Conservation (phyloP, 2,797 vertebrate species). For the Gallinago stenura region DNA sequence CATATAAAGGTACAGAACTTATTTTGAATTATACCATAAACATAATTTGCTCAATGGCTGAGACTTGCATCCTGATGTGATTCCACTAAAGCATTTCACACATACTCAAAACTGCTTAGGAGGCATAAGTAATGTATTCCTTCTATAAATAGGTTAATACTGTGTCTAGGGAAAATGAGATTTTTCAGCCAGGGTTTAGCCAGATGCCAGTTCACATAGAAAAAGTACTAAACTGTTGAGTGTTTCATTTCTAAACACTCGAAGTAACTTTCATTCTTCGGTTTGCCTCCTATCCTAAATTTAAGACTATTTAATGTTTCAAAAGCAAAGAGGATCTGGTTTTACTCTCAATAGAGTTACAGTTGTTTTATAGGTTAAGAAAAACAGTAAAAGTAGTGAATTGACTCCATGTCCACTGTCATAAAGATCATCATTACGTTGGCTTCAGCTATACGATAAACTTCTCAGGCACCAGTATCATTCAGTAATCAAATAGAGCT, state of each 20-base stretch:
- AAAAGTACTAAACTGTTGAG: not conserved
- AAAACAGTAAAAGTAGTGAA: not conserved
- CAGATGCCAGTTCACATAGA: not conserved
- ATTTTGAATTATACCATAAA: not conserved
- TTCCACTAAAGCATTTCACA: not conserved
- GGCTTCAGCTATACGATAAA: not conserved
- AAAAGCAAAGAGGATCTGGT: not conserved
- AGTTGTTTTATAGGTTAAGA: not conserved
- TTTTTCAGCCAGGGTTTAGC: not conserved
- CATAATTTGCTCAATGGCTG: not conserved
- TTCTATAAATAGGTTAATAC: not conserved
- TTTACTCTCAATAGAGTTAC: not conserved
- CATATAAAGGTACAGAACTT: not conserved
- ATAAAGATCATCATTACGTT: not conserved
- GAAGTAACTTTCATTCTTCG: not conserved
- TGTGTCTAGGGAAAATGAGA: not conserved
- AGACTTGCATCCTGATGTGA: not conserved
- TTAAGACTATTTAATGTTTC: not conserved
- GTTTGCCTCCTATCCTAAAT: not conserved
- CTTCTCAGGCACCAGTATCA: not conserved
- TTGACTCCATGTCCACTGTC: not conserved
- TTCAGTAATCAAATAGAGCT: not conserved
- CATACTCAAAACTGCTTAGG: fast-evolving
- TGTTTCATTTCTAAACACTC: not conserved
- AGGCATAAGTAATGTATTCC: not conserved